Evolutionary conservation across 2,888 invertebrate genomes (phyloP).

Genomic region (Linnaemya vulpina): DNA sequence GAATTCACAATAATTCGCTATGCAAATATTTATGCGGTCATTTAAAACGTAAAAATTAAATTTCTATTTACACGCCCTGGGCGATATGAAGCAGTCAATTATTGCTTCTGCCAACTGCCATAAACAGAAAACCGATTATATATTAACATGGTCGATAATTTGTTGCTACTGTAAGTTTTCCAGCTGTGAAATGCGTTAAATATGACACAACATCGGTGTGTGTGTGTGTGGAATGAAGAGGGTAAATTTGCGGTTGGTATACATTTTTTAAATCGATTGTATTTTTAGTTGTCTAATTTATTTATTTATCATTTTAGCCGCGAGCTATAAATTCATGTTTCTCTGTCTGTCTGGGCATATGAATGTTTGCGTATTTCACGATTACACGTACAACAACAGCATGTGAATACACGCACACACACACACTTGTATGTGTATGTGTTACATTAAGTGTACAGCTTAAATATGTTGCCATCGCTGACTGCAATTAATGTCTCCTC

Average conservation of each 20-base stretch:
- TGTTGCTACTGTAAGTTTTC: conserved; percentile 19
- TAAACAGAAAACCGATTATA: background rate
- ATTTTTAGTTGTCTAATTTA: conserved; percentile 49
- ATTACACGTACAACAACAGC: too few species aligned
- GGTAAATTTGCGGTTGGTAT: conserved; percentile 35
- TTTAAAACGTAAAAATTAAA: background rate
- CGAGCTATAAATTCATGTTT: conserved; percentile 36
- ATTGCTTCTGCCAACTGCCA: background rate
- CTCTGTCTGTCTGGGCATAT: conserved; percentile 3
- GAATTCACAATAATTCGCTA: conserved; percentile 21
- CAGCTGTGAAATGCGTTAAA: conserved; percentile 28
- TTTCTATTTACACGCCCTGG: conserved; percentile 7
- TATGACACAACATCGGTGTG: conserved; percentile 11
- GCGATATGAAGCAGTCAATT: conserved; percentile 1
- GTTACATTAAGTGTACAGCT: background rate
- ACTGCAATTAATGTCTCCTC: too few species aligned
- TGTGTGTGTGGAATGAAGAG: background rate
- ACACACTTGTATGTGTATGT: background rate
- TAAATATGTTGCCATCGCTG: too few species aligned
- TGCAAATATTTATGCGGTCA: background rate
- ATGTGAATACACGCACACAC: background rate
- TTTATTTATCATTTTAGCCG: conserved; percentile 41
- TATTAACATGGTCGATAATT: conserved; percentile 23
- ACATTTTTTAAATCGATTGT: conserved; percentile 41
- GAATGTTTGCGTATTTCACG: background rate